Conservation (phyloP, 2,113 vertebrate genomes). For the Candoia aspera region DNA sequence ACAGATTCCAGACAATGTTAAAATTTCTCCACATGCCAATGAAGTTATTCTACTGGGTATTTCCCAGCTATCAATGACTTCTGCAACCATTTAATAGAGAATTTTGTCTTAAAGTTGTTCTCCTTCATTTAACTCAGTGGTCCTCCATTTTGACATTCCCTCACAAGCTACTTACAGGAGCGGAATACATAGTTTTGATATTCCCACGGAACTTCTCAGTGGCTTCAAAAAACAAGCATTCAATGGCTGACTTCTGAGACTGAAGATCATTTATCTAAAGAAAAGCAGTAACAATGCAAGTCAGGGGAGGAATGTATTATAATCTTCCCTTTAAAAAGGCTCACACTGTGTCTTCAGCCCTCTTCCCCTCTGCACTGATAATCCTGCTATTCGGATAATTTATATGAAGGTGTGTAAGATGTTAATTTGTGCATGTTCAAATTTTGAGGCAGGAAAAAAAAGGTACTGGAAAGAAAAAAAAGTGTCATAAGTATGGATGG, state of each 20-base stretch:
- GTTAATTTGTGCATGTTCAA: background rate
- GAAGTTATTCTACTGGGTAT: background rate
- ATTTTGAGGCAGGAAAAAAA: background rate
- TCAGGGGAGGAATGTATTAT: background rate
- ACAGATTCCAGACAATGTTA: background rate
- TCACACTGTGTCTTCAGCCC: background rate
- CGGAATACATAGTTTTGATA: conserved; percentile 95
- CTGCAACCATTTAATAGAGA: background rate
- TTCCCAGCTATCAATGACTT: background rate
- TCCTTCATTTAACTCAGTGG: background rate
- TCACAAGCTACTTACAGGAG: conserved; percentile 79
- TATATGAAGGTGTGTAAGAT: background rate
- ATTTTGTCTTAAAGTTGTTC: background rate
- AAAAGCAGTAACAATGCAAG: background rate
- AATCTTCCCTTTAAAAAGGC: background rate
- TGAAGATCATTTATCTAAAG: conserved; percentile 92
- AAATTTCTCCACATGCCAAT: background rate
- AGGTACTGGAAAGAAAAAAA: background rate
- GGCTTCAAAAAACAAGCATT: conserved; percentile 90
- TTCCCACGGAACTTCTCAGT: conserved; percentile 90
- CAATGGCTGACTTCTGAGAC: conserved; percentile 85
- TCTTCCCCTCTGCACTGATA: background rate
- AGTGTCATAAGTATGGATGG: no score
- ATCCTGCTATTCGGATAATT: background rate
- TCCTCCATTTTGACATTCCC: background rate